Evolutionary conservation across 2,113 vertebrate genomes (phyloP).

Genomic region (Centropus unirufus): DNA sequence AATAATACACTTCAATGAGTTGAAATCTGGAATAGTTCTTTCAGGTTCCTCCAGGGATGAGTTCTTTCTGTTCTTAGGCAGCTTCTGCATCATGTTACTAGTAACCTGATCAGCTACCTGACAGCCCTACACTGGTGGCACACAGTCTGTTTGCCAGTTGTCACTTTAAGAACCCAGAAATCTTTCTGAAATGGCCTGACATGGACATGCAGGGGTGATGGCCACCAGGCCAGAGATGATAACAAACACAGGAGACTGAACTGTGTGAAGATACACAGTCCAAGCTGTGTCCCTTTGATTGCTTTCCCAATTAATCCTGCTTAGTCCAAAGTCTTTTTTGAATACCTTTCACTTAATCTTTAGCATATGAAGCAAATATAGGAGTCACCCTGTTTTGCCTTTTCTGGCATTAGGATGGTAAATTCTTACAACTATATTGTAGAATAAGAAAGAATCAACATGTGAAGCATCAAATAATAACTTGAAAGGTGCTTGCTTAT

Average conservation of each 20-base stretch:
- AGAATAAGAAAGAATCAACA: not conserved
- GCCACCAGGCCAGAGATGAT: not conserved
- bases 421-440: not conserved
- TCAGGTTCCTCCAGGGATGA: not conserved
- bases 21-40: not conserved
- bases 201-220: not conserved
- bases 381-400: not conserved
- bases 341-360: fast-evolving
- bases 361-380: too few species aligned
- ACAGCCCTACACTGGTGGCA: not conserved
- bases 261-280: not conserved
- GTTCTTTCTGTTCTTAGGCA: not conserved
- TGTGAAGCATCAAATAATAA: fast-evolving
- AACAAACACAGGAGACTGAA: not conserved
- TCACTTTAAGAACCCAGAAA: not conserved
- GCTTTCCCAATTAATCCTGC: fast-evolving
- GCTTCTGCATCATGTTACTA: not conserved
- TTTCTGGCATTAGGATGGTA: not conserved
- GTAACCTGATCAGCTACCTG: not conserved
- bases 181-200: not conserved
- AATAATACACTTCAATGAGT: not conserved
- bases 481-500: not conserved
- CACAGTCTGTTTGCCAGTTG: not conserved
- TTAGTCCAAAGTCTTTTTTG: not conserved
- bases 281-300: not conserved